phyloP scores from a whole-genome alignment of 2,888 invertebrate species.

The Apamea epomidion region DNA sequence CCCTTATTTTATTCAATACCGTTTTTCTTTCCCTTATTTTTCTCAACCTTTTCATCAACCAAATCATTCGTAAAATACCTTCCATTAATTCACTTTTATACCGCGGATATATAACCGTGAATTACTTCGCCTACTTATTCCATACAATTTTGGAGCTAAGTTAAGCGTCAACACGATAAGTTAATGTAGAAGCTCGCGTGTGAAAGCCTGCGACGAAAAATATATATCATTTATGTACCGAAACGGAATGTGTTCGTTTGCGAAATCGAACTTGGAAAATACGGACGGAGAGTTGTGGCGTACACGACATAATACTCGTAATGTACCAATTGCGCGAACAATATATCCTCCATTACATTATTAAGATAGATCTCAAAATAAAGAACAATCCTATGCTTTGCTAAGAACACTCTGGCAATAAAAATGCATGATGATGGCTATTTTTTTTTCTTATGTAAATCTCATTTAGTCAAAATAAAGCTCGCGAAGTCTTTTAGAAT shows the following conservation, averaged over 20 bases:
- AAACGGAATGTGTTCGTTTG: conserved; percentile 41
- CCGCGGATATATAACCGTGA: conserved; percentile 32
- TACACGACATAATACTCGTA: not conserved
- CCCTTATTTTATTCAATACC: not conserved
- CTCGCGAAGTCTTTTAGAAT: not conserved
- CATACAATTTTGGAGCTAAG: conserved; percentile 47
- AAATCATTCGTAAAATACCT: conserved; percentile 40
- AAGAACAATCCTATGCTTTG: not conserved
- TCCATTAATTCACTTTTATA: conserved; percentile 46
- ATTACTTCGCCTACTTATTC: conserved; percentile 38
- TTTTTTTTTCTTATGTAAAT: not conserved
- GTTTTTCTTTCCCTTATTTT: not conserved
- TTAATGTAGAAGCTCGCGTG: conserved; percentile 20
- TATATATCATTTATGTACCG: conserved; percentile 44
- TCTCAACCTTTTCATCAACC: conserved; percentile 17
- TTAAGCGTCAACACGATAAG: conserved; percentile 52
- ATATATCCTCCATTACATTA: not conserved
- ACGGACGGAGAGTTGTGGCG: not conserved
- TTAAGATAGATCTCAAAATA: not conserved
- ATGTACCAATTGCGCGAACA: not conserved
- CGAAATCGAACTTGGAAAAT: conserved; percentile 31
- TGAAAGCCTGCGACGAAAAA: conserved; percentile 36
- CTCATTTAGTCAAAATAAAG: not conserved
- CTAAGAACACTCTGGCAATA: not conserved
- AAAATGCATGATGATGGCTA: not conserved